Evolutionary conservation across 2,797 vertebrate species (phyloP), one percentile per base, ranked within the genome.

Genomic region (Hirundo rustica): DNA sequence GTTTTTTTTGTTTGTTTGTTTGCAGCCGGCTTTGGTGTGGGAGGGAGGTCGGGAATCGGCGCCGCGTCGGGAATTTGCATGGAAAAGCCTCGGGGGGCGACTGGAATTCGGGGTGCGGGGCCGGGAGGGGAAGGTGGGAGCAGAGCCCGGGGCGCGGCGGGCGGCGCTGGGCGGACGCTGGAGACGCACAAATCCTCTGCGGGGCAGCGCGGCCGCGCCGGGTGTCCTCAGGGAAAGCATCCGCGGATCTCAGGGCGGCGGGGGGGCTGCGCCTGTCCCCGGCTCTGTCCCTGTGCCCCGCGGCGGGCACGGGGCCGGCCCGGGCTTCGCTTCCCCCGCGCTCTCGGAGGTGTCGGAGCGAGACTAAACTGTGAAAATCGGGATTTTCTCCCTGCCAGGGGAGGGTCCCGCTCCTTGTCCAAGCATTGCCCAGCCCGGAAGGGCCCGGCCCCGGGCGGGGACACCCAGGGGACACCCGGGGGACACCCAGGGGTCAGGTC

Each of bases 291-390:
- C 54, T 57, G 70, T 34, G 57, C 78, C 79, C 3, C 3, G 58
- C 6, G 14, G 2, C 73, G 11, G 66, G 62, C 58, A 12, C 14
- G 5, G 36, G 44, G 34, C 7, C 7, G 54, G 18, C 16, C 32
- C n/a, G 7, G 47, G 8, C 7, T 26, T 66, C 27, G n/a, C 61
- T 76, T 17, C 54, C 65, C 65, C 22, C 11, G 61, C 48, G 58
- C 87, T 80, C 25, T 9, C 21, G 44, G 86, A 74, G 82, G 19
- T 65, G 79, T 85, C 32, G 8, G 4, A 42, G 83, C 67, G 7
- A 93, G 80, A 82, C 61, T 44, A 94, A 96, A 96, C 96, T 97
- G 96, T 97, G 96, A 97, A 97, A 94, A 53, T 12, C 0, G 88
- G 93, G 94, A 73, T 73, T 55, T 19, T 64, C 62, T 64, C 80